Evolutionary conservation across 2,113 vertebrate species (phyloP).

Genomic region (Gopherus evgoodei): DNA sequence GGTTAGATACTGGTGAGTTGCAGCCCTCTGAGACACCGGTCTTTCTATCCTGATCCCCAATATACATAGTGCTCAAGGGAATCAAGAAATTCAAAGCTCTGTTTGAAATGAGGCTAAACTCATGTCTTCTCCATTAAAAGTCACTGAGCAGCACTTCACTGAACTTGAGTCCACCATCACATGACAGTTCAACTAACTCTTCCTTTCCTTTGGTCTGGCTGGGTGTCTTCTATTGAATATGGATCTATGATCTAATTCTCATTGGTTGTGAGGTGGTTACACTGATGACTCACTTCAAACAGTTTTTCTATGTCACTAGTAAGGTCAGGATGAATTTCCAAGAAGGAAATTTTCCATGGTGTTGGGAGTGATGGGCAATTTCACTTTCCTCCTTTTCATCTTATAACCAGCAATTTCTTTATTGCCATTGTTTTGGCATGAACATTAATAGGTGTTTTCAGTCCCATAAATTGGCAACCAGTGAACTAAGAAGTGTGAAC

Average conservation of each 20-base stretch:
- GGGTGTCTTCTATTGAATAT: slow-evolving; percentile 48
- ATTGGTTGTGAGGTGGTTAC: slow-evolving; percentile 26
- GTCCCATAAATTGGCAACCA: not conserved
- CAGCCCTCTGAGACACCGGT: slow-evolving; percentile 23
- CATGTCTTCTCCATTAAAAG: slow-evolving; percentile 44
- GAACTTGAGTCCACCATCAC: slow-evolving; percentile 51
- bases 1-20: slow-evolving; percentile 28
- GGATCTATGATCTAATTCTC: slow-evolving; percentile 21
- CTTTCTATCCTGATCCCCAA: not conserved
- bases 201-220: slow-evolving; percentile 51
- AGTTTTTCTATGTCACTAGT: not conserved
- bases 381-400: not conserved
- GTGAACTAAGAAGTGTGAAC: not conserved
- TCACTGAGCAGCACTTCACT: slow-evolving; percentile 33
- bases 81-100: not conserved
- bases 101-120: slow-evolving; percentile 17
- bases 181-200: slow-evolving; percentile 60
- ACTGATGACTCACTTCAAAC: not conserved
- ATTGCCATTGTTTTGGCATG: slow-evolving; percentile 51
- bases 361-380: not conserved
- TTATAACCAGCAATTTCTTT: not conserved
- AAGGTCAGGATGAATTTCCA: not conserved
- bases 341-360: not conserved
- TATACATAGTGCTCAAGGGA: slow-evolving; percentile 3
- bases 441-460: slow-evolving; percentile 29